A percentile compares a stretch with the other conserved stretches of the same genome.
These are phyloP conservation scores for Machimus rusticus DNA, from an alignment of 2,888 invertebrate species.

Conservation along the genomic window DNA sequence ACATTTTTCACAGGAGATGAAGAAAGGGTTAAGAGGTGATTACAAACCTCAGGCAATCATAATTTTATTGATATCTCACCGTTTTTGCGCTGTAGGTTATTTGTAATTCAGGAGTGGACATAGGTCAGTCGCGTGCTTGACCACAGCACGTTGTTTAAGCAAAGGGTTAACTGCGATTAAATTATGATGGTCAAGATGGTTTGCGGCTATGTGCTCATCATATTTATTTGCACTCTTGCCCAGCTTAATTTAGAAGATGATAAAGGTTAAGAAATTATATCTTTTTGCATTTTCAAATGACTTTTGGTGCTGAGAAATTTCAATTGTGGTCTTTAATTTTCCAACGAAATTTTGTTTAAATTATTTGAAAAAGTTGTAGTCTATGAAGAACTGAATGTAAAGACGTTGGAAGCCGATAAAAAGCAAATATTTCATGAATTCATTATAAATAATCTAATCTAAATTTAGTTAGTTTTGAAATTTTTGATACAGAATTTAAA, in stretches of 20 bases:
- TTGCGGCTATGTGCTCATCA: not conserved
- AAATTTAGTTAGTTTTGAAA: too few relatives aligned
- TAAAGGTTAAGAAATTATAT: not conserved
- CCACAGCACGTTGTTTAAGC: not conserved
- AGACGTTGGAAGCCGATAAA: too few relatives aligned
- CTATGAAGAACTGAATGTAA: too few relatives aligned
- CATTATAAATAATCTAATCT: too few relatives aligned
- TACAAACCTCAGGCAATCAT: not conserved
- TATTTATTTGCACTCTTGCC: not conserved
- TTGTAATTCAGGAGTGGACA: not conserved
- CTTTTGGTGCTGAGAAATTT: too few relatives aligned
- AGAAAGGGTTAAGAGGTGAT: constrained; percentile 6
- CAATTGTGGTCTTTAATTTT: too few relatives aligned
- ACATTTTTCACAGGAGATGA: not conserved
- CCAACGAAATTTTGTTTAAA: too few relatives aligned
- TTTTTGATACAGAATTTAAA: not conserved
- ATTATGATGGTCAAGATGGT: not conserved
- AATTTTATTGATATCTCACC: not conserved
- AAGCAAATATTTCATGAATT: too few relatives aligned
- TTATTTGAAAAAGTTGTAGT: too few relatives aligned
- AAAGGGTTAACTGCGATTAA: not conserved
- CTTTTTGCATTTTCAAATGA: too few relatives aligned
- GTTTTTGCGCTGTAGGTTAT: not conserved
- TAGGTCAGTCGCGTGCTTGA: constrained; percentile 22
- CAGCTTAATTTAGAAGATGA: not conserved